Base-by-base conservation (phyloP, 2,797 vertebrate genomes). In the Clangula hyemalis region DNA sequence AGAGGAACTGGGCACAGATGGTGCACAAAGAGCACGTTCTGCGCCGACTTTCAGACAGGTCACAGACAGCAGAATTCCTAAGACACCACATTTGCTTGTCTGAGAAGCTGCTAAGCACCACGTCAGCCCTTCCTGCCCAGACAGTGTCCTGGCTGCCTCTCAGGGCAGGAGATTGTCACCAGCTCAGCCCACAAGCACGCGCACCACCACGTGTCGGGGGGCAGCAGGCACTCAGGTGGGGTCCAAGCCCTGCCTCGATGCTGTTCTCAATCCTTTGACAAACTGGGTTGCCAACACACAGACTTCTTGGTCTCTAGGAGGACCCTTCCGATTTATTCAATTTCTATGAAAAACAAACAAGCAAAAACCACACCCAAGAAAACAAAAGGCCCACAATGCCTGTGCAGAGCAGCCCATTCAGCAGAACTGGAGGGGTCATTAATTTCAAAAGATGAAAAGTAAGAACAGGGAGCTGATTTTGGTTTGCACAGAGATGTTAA, bases 1-100 rank as follows among this genome's bases (percentile, higher is more conserved):
- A 89, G 61, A 87, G 39, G 80, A 96, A 92, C 49, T 5, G 49
- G 54, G 82, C 61, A 54, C 94, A 95, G 93, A 88, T 88, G 82
- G 58, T 83, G 62, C 41, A 58, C 82, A 66, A 61, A 34, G 11
- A 38, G 6, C 28, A 72, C 0, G 1, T 11, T 84, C 70, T 28
- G 25, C 4, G 1, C 10, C 0, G 3, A 38, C 64, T 69, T 43
- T 41, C 43, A 43, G 85, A 1, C 64, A 70, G 2, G 4, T 51
- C 54, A 74, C 18, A 2, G 18, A 1, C 0, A 79, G 39, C 10
- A 53, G 53, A 85, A 87, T 85, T 94, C 91, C 82, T 57, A 17
- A 80, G 30, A 71, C 47, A 85, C 21, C 85, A 57, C 34, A 24
- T n/a, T 79, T 11, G 51, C 32, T 13, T 18, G 45, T 18, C 77